A percentile compares a stretch with the other conserved stretches of the same genome.
Evolutionary conservation across 2,888 invertebrate genomes (phyloP).

Genomic region (Tenthredo distinguenda): DNA sequence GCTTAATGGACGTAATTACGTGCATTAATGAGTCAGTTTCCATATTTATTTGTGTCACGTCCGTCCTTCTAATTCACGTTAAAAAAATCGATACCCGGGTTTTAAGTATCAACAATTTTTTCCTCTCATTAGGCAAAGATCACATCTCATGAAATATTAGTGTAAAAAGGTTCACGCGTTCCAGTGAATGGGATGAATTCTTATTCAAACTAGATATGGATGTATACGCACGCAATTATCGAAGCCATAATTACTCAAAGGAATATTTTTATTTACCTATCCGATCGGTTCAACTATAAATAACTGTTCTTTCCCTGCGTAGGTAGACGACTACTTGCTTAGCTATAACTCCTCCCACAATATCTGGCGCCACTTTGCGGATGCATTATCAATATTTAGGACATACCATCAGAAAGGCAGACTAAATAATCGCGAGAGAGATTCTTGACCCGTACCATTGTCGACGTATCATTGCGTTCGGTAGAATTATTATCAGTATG

Average conservation of each 20-base stretch:
- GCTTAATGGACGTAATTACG: background rate
- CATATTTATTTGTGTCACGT: background rate
- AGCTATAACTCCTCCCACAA: background rate
- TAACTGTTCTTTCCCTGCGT: conserved; percentile 4
- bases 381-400: conserved; percentile 11
- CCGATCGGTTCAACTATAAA: background rate
- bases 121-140: background rate
- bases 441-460: conserved; percentile 1
- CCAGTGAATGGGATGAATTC: conserved; percentile 19
- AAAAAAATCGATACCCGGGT: background rate
- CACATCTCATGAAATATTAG: background rate
- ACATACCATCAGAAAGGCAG: background rate
- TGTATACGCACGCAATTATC: conserved; percentile 5
- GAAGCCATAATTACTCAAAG: background rate
- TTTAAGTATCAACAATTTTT: background rate
- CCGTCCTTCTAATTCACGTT: background rate
- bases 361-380: conserved; percentile 45
- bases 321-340: conserved; percentile 8
- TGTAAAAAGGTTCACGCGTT: background rate
- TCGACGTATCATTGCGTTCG: background rate
- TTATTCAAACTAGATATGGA: background rate
- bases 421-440: background rate
- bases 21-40: conserved; percentile 9
- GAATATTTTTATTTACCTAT: conserved; percentile 13
- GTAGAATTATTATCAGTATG: background rate